phyloP scores from a whole-genome alignment of 1,140 invertebrate species.

The Lepidotrigona ventralis region DNA sequence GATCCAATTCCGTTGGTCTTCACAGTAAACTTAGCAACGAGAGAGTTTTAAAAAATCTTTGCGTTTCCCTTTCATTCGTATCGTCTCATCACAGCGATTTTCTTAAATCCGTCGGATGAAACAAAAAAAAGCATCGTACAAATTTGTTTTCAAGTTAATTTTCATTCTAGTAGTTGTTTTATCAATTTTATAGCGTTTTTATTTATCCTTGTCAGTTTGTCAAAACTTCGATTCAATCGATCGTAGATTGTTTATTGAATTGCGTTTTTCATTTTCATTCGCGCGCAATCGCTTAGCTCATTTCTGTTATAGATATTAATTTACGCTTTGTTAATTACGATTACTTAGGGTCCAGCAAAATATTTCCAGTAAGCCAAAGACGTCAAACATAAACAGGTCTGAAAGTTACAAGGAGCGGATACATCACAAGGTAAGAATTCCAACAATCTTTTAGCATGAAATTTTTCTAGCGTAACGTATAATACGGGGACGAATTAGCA shows the following conservation, averaged over 20 bases:
- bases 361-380: constrained; percentile 80
- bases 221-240: neutral
- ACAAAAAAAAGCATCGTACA: neutral
- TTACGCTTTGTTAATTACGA: constrained; percentile 60
- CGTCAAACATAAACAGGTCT: constrained; percentile 82
- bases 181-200: too few species aligned
- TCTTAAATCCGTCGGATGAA: neutral
- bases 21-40: neutral
- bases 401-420: constrained; percentile 84
- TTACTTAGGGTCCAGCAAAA: constrained; percentile 79
- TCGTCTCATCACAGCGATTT: neutral
- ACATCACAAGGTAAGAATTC: constrained; percentile 80
- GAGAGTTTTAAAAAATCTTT: neutral
- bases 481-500: neutral
- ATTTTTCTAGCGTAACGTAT: neutral
- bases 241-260: neutral
- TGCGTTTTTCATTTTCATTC: neutral
- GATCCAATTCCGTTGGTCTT: neutral
- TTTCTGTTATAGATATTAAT: constrained; percentile 58
- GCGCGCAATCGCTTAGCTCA: constrained; percentile 27
- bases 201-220: neutral
- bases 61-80: neutral
- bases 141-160: neutral
- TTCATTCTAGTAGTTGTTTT: neutral
- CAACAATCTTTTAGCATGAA: neutral